These are phyloP conservation scores for Hippolais icterina DNA, from an alignment of 2,113 vertebrate species.

Conservation along the genomic window DNA sequence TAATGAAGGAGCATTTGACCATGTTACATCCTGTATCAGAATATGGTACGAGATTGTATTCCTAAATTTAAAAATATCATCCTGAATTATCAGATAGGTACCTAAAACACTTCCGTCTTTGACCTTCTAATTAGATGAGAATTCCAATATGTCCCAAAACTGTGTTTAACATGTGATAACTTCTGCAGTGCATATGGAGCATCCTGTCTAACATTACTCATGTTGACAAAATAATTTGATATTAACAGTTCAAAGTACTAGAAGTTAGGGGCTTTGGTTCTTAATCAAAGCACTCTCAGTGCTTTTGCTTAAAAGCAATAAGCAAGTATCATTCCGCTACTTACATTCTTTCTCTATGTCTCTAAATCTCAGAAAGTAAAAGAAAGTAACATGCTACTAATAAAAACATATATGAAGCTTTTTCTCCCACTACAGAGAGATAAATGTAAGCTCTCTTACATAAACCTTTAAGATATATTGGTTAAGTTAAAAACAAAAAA, in stretches of 20 bases:
- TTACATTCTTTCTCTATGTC: neutral
- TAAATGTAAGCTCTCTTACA: neutral
- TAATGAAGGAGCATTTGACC: neutral
- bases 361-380: too few relatives aligned
- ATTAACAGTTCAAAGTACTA: neutral
- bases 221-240: neutral
- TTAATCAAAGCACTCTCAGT: neutral
- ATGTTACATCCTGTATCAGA: neutral
- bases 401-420: fast-evolving
- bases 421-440: neutral
- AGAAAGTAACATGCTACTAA: neutral
- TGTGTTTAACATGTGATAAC: neutral
- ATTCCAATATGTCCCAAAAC: neutral
- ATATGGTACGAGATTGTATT: fast-evolving
- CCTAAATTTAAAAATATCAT: neutral
- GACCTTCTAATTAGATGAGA: neutral
- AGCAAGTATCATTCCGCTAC: neutral
- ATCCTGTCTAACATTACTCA: neutral
- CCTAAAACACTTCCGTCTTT: neutral
- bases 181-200: neutral
- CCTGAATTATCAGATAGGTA: neutral
- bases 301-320: neutral
- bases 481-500: neutral
- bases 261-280: neutral
- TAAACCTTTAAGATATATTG: neutral